Evolutionary conservation across 2,797 vertebrate genomes (phyloP), one percentile per base, ranked within the genome.

Genomic region (Notolabrus celidotus): DNA sequence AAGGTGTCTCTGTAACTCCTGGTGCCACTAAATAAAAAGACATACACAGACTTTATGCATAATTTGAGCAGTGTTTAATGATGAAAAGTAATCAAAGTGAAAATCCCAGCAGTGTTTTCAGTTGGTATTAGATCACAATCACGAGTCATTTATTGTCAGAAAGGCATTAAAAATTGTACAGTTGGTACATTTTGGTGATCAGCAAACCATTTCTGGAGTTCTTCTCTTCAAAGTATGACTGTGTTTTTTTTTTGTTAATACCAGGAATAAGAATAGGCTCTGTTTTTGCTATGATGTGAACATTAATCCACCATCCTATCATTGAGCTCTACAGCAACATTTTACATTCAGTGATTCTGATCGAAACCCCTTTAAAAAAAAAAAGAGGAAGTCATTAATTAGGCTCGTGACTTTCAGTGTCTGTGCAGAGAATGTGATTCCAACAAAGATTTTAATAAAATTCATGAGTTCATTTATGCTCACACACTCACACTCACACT

Each of bases 261-360:
- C 70, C 56, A 73, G 79, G 63, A 76, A 69, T 78, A 86, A 70
- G 79, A 83, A 78, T 59, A 46, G 20, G 54, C 52, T 86, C 53
- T 53, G 69, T 66, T 71, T 41, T 36, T 64, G 34, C 69, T 53
- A 80, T 76, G 74, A 79, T 8, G 70, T 83, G 67, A 67, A 70
- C 71, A 74, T 45, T 38, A 57, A 76, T 55, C 74, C 66, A 70
- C 63, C 53, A 59, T 64, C 75, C 70, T 54, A 50, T 63, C 54
- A 49, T 58, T 39, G 58, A 81, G 62, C 53, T 69, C 22, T 73
- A 85, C 56, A 79, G 74, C 69, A 66, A 68, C 43, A 14, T 47
- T 29, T 63, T 86, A 91, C 90, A 90, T 92, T 90, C 87, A 61
- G 71, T 88, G 82, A 80, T 36, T 79, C 65, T 57, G 77, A 29